Percentiles rank a stretch among this genome's conserved stretches.
Conservation (phyloP, 2,113 vertebrate species). For the Macrotus californicus region DNA sequence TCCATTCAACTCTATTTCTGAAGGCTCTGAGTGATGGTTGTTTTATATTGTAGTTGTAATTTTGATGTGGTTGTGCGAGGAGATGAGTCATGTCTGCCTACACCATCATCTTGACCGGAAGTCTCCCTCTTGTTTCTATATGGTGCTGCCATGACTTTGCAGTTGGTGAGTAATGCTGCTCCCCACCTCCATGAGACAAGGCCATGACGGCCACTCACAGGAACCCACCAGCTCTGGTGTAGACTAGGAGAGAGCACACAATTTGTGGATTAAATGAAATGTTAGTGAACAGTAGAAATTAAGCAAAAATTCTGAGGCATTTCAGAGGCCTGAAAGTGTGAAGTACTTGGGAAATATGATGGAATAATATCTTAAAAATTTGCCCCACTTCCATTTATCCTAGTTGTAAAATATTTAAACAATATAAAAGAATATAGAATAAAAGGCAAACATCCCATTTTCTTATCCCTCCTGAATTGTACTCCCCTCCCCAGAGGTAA, state of each 20-base stretch:
- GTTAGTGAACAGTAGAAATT: neutral
- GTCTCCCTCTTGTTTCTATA: neutral
- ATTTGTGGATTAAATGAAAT: conserved; percentile 1
- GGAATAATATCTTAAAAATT: neutral
- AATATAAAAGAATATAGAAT: neutral
- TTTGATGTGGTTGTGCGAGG: too few species aligned
- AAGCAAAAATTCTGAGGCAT: conserved; percentile 10
- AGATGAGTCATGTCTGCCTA: too few species aligned
- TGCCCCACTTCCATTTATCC: neutral
- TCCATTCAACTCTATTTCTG: too few species aligned
- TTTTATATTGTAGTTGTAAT: too few species aligned
- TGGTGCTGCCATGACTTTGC: neutral
- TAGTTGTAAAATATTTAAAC: conserved; percentile 6
- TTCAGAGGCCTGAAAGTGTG: neutral
- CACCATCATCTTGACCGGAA: too few species aligned
- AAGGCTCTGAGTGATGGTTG: too few species aligned
- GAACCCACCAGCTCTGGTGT: neutral
- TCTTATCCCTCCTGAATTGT: neutral
- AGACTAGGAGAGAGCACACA: neutral
- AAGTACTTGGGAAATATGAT: neutral
- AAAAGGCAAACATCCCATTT: neutral
- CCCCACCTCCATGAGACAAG: accelerated
- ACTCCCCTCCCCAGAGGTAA: neutral
- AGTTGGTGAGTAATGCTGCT: neutral
- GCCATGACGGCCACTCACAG: neutral